Conservation (phyloP, 2,113 vertebrate genomes). For the Pan troglodytes region NHGRI_mPanTro3-v2.1_pri NC_072413.2:58983501-58984000, state of each 20-base stretch:
- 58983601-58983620: too few species aligned
- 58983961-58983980: not conserved
- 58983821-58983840: not conserved
- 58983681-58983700: too few species aligned
- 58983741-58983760: too few species aligned
- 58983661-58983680: too few species aligned
- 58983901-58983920: not conserved
- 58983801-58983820: not conserved
- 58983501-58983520: not conserved
- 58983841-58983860: not conserved
- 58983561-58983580: too few species aligned
- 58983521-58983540: constrained; percentile 3
- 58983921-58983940: not conserved
- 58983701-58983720: too few species aligned
- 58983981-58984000: not conserved
- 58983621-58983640: too few species aligned
- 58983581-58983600: too few species aligned
- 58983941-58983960: constrained; percentile 7
- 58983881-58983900: constrained; percentile 23
- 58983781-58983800: not conserved
- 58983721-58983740: too few species aligned
- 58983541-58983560: not conserved
- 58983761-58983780: too few species aligned
- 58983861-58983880: constrained; percentile 8
- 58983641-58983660: too few species aligned